Conservation (phyloP, 2,113 vertebrate genomes). For the Microcebus tavaratra region DNA sequence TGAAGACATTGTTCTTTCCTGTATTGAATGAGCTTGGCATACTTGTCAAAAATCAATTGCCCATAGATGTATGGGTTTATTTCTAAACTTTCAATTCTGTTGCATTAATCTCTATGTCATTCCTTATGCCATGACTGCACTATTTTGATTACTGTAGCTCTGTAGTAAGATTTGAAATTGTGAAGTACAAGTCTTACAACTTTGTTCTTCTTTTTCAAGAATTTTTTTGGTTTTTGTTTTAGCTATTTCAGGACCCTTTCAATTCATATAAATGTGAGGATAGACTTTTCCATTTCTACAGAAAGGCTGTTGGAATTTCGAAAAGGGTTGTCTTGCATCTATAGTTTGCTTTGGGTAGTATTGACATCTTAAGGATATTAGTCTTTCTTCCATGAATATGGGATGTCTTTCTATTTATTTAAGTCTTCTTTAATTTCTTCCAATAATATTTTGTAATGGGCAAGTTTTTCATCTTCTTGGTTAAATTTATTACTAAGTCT, state of each 20-base stretch:
- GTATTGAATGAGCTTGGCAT: neutral
- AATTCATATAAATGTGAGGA: neutral
- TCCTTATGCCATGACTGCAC: neutral
- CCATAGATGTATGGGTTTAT: neutral
- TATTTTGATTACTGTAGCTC: neutral
- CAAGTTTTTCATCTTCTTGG: neutral
- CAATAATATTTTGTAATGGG: neutral
- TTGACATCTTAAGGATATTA: neutral
- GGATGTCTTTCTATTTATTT: neutral
- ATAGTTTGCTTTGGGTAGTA: neutral
- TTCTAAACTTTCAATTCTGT: neutral
- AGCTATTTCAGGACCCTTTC: neutral
- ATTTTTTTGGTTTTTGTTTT: too few species aligned
- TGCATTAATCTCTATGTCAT: neutral
- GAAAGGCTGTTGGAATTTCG: neutral
- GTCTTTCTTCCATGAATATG: neutral
- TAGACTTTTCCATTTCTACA: neutral
- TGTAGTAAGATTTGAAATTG: neutral
- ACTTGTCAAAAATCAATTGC: neutral
- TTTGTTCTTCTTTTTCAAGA: neutral
- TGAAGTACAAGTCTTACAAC: neutral
- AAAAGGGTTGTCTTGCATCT: neutral
- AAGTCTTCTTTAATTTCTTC: neutral
- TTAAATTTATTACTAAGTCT: neutral
- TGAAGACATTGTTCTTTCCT: neutral